These are phyloP conservation scores for Aphidius colemani DNA, from an alignment of 2,888 invertebrate genomes.

Conservation along the genomic window DNA sequence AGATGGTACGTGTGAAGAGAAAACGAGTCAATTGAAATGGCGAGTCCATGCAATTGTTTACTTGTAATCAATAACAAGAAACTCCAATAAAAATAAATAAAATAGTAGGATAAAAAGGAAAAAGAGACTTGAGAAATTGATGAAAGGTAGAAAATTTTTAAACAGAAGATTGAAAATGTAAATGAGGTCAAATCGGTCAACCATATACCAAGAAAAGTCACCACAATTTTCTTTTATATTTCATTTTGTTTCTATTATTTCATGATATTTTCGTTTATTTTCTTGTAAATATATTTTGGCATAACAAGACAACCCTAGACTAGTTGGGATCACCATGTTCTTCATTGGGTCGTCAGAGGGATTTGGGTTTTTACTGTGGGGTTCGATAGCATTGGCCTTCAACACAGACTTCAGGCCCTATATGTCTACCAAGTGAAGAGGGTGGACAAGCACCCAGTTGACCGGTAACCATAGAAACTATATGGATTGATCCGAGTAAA, in stretches of 20 bases:
- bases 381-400: conserved; percentile 16
- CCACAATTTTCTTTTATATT: conserved; percentile 6
- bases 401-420: conserved; percentile 17
- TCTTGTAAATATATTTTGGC: background rate
- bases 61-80: conserved; percentile 18
- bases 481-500: conserved; percentile 61
- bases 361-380: background rate
- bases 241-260: background rate
- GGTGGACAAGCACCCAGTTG: conserved; percentile 52
- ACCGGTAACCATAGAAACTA: conserved; percentile 58
- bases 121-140: conserved; percentile 4
- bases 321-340: background rate
- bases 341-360: conserved; percentile 18
- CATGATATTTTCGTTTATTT: background rate
- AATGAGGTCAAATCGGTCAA: conserved; percentile 9
- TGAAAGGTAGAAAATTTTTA: conserved; percentile 9
- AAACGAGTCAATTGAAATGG: conserved; percentile 17
- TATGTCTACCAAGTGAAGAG: conserved; percentile 32
- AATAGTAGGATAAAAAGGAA: background rate
- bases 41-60: conserved; percentile 15
- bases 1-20: background rate
- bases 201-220: background rate
- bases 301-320: conserved; percentile 12
- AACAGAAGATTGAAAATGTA: conserved; percentile 9
- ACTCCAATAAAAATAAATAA: conserved; percentile 6